Percentiles rank a stretch among this genome's conserved stretches.
phyloP scores from a whole-genome alignment of 1,140 invertebrate genomes.

The Bombus waltoni region DNA sequence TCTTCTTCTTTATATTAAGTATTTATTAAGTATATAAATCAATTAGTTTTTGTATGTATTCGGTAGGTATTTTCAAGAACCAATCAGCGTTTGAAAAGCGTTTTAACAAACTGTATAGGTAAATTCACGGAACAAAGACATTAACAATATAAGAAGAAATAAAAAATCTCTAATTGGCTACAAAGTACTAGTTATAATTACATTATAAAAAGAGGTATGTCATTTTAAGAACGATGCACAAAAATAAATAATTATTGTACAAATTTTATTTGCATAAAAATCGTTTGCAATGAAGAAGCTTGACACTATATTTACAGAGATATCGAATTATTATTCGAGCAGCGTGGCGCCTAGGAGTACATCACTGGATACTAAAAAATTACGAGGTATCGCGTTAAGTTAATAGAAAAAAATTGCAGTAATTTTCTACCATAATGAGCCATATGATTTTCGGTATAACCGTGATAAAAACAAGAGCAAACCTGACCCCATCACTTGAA shows the following conservation, averaged over 20 bases:
- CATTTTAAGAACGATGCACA: too few relatives aligned
- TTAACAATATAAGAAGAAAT: too few relatives aligned
- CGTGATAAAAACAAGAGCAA: not conserved
- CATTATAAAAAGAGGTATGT: not conserved
- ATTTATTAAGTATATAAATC: not conserved
- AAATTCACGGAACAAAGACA: not conserved
- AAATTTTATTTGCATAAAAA: not conserved
- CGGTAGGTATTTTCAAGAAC: not conserved
- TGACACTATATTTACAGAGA: not conserved
- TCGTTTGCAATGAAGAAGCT: too few relatives aligned
- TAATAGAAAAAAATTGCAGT: conserved; percentile 21
- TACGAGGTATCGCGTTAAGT: conserved; percentile 6
- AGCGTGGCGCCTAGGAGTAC: not conserved
- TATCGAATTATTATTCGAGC: not conserved
- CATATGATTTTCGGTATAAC: not conserved
- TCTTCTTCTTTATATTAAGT: not conserved
- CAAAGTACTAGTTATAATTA: not conserved
- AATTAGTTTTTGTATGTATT: not conserved
- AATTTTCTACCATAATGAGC: not conserved
- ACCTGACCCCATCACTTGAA: conserved; percentile 18
- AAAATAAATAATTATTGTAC: not conserved
- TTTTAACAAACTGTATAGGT: not conserved
- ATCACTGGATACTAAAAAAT: conserved; percentile 33
- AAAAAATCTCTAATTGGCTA: not conserved
- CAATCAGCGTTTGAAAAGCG: not conserved